A percentile compares a stretch with the other conserved stretches of the same genome.
Conservation (phyloP, 2,113 vertebrate species). For the Pterophyllum scalare region DNA sequence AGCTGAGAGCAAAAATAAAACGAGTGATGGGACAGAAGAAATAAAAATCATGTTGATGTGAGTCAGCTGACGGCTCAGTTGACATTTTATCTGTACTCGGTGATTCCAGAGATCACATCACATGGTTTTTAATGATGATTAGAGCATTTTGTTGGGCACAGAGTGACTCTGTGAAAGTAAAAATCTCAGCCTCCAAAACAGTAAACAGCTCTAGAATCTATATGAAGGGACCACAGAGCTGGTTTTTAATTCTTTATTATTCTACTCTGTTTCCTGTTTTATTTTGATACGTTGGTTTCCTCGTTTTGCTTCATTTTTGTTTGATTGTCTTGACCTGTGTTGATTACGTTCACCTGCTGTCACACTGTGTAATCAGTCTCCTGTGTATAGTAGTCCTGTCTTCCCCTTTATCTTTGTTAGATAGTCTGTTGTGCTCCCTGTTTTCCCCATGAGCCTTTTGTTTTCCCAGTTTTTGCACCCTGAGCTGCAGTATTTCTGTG, state of each 20-base stretch:
- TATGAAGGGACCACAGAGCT: background rate
- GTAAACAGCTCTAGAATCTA: background rate
- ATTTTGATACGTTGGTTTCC: background rate
- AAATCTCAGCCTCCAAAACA: background rate
- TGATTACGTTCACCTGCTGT: background rate
- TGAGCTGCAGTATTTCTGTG: too few species aligned
- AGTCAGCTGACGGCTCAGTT: background rate
- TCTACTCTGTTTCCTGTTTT: background rate
- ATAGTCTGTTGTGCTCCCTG: too few species aligned
- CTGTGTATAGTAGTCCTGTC: too few species aligned
- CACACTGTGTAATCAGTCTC: too few species aligned
- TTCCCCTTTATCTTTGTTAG: too few species aligned
- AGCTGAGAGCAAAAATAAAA: background rate
- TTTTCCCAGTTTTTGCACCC: too few species aligned
- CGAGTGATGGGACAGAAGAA: rapidly evolving
- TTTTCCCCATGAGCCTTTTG: too few species aligned
- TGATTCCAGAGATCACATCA: background rate
- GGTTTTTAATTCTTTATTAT: too few species aligned
- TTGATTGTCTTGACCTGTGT: background rate
- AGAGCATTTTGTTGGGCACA: background rate
- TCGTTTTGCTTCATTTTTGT: background rate
- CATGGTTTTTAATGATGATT: background rate
- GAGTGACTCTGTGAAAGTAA: background rate
- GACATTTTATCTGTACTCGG: background rate
- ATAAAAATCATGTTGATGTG: background rate